Evolutionary conservation across 2,888 invertebrate species (phyloP), one percentile per base, ranked within the genome.

Genomic region (Calliphora vomitoria): DNA sequence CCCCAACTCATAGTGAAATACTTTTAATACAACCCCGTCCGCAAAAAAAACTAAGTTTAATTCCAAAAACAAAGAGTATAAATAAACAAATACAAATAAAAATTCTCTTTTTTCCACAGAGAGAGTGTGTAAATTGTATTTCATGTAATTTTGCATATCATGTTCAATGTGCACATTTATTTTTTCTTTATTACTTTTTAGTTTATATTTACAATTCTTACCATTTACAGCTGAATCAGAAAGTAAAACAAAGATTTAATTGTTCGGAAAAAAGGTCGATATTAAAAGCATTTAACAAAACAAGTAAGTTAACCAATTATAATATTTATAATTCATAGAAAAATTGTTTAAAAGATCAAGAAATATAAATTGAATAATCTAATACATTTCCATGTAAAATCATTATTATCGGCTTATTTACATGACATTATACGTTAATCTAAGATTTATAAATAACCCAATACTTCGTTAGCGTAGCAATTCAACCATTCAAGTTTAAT

Each of bases 81-180:
- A 20, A 66, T 10, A 18, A 10, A n/a, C 4, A 44, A 13, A 13
- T 3, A 44, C 3, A 35, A 62, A 4, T 8, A 38, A 38, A 18
- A 35, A 62, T 35, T 35, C 62, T 62, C 62, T 62, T 62, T 35
- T 62, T 60, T 0, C 31, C 2, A 5, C 8, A 35, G 0, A 60
- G 6, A 60, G 15, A n/a, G 35, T 8, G 35, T 35, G n/a, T 15
- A 62, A 38, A 31, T 62, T 8, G 1, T 35, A 11, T 62, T 62
- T 62, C 25, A 58, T 62, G 35, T n/a, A 62, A 35, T 64, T 82
- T 69, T 82, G 79, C 86, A 79, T 86, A 76, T 83, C 79, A 80
- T 53, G 82, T 83, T 82, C 55, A 68, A 85, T 82, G 68, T 78
- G 50, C 82, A 76, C 78, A 18, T 69, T 82, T 78, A 6, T 35